phyloP scores from a whole-genome alignment of 2,888 invertebrate genomes.

The Rotaria sp. region DNA sequence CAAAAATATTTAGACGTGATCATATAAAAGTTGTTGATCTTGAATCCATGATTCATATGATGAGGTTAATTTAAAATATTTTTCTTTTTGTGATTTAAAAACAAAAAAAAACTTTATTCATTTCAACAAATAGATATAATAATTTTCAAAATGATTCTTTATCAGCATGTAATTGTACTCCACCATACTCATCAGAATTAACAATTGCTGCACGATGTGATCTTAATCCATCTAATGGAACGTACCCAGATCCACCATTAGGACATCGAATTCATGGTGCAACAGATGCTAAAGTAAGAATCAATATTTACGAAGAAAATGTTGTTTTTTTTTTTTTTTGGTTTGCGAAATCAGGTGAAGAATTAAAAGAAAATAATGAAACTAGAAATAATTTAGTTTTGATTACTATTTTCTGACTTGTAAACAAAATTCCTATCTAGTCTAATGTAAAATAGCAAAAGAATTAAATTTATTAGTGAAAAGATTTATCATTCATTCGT shows the following conservation, averaged over 20 bases:
- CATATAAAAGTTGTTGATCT: slow-evolving; percentile 61
- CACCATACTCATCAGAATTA: slow-evolving; percentile 68
- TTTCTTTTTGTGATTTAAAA: no score
- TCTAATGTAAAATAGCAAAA: no score
- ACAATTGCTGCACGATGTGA: slow-evolving; percentile 67
- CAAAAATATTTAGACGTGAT: slow-evolving; percentile 63
- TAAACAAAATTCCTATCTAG: no score
- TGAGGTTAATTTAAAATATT: slow-evolving; percentile 50
- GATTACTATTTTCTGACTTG: no score
- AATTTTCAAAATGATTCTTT: slow-evolving; percentile 66
- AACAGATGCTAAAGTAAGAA: slow-evolving; percentile 9
- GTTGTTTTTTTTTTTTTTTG: no score
- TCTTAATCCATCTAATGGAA: slow-evolving; percentile 67
- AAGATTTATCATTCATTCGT: no score
- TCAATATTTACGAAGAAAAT: neutral
- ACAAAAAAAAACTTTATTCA: neutral
- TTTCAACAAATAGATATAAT: slow-evolving; percentile 61
- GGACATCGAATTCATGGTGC: neutral
- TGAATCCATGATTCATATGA: slow-evolving; percentile 61
- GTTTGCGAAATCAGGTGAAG: no score
- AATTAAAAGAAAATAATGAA: no score
- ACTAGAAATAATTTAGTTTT: no score
- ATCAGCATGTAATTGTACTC: slow-evolving; percentile 64
- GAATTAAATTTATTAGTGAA: no score
- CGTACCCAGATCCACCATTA: slow-evolving; percentile 50